These are phyloP conservation scores for Scomber japonicus DNA, from an alignment of 2,113 vertebrate species.

Conservation along the genomic window DNA sequence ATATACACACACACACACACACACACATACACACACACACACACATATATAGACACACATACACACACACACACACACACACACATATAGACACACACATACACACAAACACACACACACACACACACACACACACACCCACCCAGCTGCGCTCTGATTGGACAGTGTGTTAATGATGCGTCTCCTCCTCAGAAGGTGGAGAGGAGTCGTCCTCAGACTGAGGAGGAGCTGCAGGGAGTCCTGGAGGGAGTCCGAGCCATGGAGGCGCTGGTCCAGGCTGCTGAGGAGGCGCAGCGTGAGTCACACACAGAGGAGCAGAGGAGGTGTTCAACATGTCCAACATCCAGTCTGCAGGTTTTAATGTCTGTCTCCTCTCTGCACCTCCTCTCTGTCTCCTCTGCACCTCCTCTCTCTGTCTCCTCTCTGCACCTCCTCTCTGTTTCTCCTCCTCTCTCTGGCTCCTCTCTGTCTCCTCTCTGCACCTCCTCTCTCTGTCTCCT, in stretches of 20 bases:
- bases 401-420: too few species aligned
- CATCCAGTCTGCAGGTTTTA: too few species aligned
- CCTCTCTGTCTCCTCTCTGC: too few species aligned
- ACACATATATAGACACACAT: background rate
- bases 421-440: too few species aligned
- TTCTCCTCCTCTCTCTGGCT: too few species aligned
- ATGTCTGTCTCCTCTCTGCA: too few species aligned
- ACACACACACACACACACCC: background rate
- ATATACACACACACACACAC: background rate
- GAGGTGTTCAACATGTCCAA: too few species aligned
- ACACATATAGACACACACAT: background rate
- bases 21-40: background rate
- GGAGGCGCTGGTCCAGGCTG: conserved; percentile 85
- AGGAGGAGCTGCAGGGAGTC: conserved; percentile 88
- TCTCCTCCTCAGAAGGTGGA: conserved; percentile 83
- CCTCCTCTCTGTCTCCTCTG: too few species aligned
- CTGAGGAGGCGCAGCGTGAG: conserved; percentile 89
- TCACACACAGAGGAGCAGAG: conserved; percentile 1
- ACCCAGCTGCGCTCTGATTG: background rate
- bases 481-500: too few species aligned
- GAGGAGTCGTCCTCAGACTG: conserved; percentile 87
- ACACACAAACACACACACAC: background rate
- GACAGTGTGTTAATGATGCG: background rate
- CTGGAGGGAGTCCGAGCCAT: conserved; percentile 90
- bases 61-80: background rate